phyloP scores from a whole-genome alignment of 2,113 vertebrate species.

The Cervus canadensis region DNA sequence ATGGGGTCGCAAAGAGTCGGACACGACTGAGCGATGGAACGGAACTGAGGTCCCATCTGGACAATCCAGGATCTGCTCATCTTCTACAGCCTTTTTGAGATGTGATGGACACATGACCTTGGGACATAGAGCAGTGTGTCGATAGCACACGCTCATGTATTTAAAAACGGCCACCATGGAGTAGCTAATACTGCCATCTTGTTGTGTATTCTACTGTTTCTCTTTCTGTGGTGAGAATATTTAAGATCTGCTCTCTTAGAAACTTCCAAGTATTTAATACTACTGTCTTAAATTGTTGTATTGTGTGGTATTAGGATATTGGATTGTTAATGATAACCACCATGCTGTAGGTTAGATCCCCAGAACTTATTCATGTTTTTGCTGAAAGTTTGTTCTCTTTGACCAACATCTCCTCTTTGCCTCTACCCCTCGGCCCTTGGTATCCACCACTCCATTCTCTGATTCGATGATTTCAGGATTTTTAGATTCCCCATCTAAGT shows the following conservation, averaged over 20 bases:
- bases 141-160: too few relatives aligned
- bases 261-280: background rate
- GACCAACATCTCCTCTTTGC: background rate
- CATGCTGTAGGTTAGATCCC: background rate
- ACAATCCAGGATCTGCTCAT: background rate
- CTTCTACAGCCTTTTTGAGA: background rate
- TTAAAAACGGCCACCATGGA: background rate
- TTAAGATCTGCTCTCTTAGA: background rate
- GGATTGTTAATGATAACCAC: background rate
- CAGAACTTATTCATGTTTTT: background rate
- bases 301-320: background rate
- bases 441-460: background rate
- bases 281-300: background rate
- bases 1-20: background rate
- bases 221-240: background rate
- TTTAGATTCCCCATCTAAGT: background rate
- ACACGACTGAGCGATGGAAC: rapidly evolving
- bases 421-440: background rate
- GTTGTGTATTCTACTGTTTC: background rate
- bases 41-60: background rate
- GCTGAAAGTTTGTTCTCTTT: background rate
- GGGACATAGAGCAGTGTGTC: background rate
- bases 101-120: background rate
- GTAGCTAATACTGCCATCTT: background rate
- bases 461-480: background rate